Evolutionary conservation across 64 coral and sea anemone genomes (phyloP).

Genomic region (Pachyseris speciosa): DNA sequence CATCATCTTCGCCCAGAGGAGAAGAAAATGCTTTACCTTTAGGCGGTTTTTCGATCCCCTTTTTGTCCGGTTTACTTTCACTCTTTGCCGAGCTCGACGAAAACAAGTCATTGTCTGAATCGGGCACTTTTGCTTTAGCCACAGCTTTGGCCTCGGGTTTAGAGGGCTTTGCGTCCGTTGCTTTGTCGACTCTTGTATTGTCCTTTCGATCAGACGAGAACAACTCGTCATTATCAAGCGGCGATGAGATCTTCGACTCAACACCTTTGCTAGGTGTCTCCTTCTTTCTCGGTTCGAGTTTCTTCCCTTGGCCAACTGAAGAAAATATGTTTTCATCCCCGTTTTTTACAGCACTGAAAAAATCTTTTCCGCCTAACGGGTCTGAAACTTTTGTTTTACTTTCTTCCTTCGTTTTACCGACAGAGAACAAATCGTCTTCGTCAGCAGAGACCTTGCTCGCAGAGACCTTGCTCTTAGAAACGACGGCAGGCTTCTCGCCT

Average conservation of each 20-base stretch:
- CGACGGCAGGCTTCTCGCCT: neutral
- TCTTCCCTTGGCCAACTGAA: neutral
- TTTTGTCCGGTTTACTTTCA: neutral
- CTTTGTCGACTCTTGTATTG: neutral
- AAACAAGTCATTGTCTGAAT: neutral
- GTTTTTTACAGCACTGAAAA: neutral
- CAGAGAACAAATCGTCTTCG: slow-evolving; percentile 4
- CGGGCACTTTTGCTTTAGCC: neutral
- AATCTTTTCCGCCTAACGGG: slow-evolving; percentile 6
- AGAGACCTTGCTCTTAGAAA: neutral
- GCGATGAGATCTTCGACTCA: slow-evolving; percentile 2
- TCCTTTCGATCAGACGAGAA: neutral
- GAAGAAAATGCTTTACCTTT: neutral
- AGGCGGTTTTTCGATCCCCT: neutral
- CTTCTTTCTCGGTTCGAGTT: neutral
- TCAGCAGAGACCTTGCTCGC: neutral
- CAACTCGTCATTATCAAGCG: slow-evolving; percentile 34
- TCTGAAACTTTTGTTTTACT: neutral
- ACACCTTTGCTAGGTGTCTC: neutral
- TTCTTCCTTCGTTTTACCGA: neutral
- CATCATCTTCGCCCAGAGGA: slow-evolving; percentile 29
- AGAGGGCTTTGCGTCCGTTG: neutral
- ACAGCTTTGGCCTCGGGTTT: neutral
- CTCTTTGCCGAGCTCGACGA: neutral
- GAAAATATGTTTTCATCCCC: neutral